A percentile compares a stretch with the other conserved stretches of the same genome.
Evolutionary conservation across 2,797 vertebrate species (phyloP).

Genomic region (Phalanger gymnotis): DNA sequence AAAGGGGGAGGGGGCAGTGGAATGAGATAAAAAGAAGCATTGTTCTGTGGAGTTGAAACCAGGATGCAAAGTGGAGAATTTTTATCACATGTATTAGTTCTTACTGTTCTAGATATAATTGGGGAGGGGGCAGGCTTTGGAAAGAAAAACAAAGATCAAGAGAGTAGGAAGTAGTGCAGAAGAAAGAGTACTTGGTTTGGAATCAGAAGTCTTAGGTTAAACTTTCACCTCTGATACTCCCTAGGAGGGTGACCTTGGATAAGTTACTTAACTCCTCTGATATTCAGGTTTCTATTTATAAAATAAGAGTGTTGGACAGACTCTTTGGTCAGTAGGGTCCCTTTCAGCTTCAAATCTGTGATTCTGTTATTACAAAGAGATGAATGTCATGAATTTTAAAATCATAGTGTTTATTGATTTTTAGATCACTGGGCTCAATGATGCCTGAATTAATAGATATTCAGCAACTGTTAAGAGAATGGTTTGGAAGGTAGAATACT

Average conservation of each 20-base stretch:
- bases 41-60: neutral
- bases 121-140: neutral
- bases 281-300: too few relatives aligned
- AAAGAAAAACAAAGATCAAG: neutral
- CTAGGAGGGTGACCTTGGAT: neutral
- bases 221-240: neutral
- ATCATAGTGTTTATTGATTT: neutral
- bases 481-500: neutral
- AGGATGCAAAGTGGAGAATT: neutral
- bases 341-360: neutral
- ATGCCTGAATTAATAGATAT: neutral
- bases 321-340: neutral
- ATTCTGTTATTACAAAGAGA: neutral
- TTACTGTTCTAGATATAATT: neutral
- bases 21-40: neutral
- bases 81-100: neutral
- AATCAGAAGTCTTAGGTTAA: neutral
- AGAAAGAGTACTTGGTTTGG: neutral
- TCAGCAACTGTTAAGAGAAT: neutral
- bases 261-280: too few relatives aligned
- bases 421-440: neutral
- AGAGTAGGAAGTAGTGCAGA: neutral
- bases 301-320: too few relatives aligned
- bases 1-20: accelerated
- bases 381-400: neutral